Evolutionary conservation across 2,113 vertebrate genomes (phyloP), one percentile per base, ranked within the genome.

Genomic region (Perccottus glenii): DNA sequence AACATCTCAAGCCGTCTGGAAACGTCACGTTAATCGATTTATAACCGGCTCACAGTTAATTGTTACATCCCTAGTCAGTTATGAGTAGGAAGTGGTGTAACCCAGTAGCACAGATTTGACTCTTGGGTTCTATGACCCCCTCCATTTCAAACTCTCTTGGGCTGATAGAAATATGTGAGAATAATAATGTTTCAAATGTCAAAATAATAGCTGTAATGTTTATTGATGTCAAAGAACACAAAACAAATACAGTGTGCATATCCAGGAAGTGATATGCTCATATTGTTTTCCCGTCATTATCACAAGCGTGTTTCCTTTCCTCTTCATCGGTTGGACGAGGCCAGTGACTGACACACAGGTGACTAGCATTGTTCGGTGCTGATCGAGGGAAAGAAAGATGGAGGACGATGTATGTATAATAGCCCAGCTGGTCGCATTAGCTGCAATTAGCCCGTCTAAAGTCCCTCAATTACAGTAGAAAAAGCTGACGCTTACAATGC

Each of bases 391-490:
- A 86, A 85, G 76, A 87, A 85, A 82, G 47, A 78, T 79, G 85
- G 84, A 85, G 87, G 89, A 87, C 75, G 85, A 81, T 69, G 75
- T 89, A 85, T 90, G 75, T 89, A 85, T 91, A 91, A 93, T 89
- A 73, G 89, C 73, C 87, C 89, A 93, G 90, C 90, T 92, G 92
- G 88, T 81, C 12, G 60, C 63, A 57, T 80, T 83, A 69, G 70
- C 84, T 83, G 82, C 90, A 93, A 94, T 93, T 93, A 93, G 76
- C 75, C 85, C 52, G 63, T 88, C 90, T 90, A 81, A 91, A 87
- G 87, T 92, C 88, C 81, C 75, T 90, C 90, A 93, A 93, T 93
- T 93, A 93, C 82, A 68, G 78, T 77, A 80, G 83, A 60, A 64
- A 87, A 81, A 81, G 84, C 86, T 83, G 71, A 84, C 65, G 80